Percentiles rank a stretch among this genome's conserved stretches.
These are phyloP conservation scores for Rotaria macrura DNA, from an alignment of 2,888 invertebrate genomes.

Conservation along the genomic window DNA sequence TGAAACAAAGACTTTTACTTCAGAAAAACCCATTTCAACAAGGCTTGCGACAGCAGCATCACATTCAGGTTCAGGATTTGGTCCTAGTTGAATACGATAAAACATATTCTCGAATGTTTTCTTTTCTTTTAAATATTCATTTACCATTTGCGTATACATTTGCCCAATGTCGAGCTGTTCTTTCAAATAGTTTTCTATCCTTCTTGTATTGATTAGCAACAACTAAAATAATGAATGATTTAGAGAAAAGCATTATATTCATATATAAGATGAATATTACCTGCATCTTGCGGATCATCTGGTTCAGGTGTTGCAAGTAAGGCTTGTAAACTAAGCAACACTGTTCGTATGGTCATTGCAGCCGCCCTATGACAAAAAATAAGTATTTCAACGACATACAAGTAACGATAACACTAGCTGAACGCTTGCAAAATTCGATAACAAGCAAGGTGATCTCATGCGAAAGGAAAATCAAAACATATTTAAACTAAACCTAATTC, in stretches of 20 bases:
- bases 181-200: slow-evolving; percentile 68
- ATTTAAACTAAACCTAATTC: too few relatives aligned
- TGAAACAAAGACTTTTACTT: slow-evolving; percentile 48
- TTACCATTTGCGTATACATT: slow-evolving; percentile 62
- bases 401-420: too few relatives aligned
- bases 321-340: slow-evolving; percentile 85
- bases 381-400: not conserved
- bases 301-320: slow-evolving; percentile 59
- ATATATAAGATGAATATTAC: not conserved
- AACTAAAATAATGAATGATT: slow-evolving; percentile 51
- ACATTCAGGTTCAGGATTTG: slow-evolving; percentile 65
- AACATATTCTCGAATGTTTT: not conserved
- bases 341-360: slow-evolving; percentile 90
- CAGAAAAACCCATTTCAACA: slow-evolving; percentile 84
- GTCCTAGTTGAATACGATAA: slow-evolving; percentile 56
- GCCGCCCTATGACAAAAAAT: slow-evolving; percentile 64
- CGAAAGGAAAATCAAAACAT: too few relatives aligned
- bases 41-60: slow-evolving; percentile 75
- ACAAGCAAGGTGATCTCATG: too few relatives aligned
- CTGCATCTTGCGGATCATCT: slow-evolving; percentile 53
- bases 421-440: too few relatives aligned
- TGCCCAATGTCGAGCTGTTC: slow-evolving; percentile 92
- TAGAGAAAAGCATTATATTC: not conserved
- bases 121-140: not conserved
- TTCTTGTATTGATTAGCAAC: slow-evolving; percentile 94